These are phyloP conservation scores for Drosophila tristis DNA, from an alignment of 1,140 invertebrate genomes.

Conservation along the genomic window DNA sequence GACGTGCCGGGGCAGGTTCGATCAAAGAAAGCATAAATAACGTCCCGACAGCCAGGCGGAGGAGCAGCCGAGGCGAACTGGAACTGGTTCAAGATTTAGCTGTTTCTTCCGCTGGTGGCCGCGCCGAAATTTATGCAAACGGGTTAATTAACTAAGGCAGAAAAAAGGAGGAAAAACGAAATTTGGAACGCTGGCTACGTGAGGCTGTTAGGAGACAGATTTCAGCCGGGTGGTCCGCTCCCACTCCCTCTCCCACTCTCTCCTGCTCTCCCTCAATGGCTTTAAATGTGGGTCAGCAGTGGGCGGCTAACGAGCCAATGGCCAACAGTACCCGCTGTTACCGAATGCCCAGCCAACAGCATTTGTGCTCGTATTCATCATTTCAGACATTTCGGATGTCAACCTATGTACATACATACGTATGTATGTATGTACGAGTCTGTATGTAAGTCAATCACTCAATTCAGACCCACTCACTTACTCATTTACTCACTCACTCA, in stretches of 20 bases:
- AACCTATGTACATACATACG: slow-evolving; percentile 49
- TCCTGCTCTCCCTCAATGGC: slow-evolving; percentile 8
- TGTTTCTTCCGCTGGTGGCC: slow-evolving; percentile 29
- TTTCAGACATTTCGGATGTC: slow-evolving; percentile 76
- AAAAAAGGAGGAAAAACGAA: slow-evolving; percentile 43
- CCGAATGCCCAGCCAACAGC: slow-evolving; percentile 44
- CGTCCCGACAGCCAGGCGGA: slow-evolving; percentile 38
- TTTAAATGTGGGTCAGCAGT: slow-evolving; percentile 63
- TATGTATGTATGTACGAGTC: slow-evolving; percentile 25
- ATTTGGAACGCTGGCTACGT: slow-evolving; percentile 62
- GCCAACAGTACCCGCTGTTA: slow-evolving; percentile 30
- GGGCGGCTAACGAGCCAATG: slow-evolving; percentile 71
- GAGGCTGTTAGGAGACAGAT: slow-evolving; percentile 46
- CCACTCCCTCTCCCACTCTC: slow-evolving; percentile 10
- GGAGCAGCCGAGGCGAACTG: slow-evolving; percentile 19
- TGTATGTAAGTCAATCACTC: slow-evolving; percentile 47
- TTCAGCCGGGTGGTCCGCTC: slow-evolving; percentile 66
- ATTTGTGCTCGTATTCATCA: slow-evolving; percentile 57
- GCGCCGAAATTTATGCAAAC: slow-evolving; percentile 76
- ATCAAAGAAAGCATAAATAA: slow-evolving; percentile 83
- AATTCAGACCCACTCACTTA: slow-evolving; percentile 24
- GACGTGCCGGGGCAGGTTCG: slow-evolving; percentile 72
- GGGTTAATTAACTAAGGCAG: slow-evolving; percentile 76
- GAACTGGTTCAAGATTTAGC: slow-evolving; percentile 50
- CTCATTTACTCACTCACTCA: slow-evolving; percentile 30